Percentiles rank a stretch among this genome's conserved stretches.
Conservation (phyloP, 1,140 invertebrate species). For the Penaeus vannamei region DNA sequence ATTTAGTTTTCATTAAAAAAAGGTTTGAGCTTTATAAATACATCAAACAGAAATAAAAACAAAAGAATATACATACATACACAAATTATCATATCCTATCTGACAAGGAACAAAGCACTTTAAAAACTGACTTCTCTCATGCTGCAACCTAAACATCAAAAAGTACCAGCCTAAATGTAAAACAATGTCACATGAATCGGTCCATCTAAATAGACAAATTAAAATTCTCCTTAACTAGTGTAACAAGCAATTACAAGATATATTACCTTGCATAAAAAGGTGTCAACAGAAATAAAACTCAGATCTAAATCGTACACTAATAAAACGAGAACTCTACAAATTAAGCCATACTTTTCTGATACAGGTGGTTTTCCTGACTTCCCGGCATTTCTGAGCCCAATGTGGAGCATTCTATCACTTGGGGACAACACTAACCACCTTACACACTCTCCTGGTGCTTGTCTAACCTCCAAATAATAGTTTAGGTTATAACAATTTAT, state of each 20-base stretch:
- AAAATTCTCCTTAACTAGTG: constrained; percentile 52
- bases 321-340: constrained; percentile 17
- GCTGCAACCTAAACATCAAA: constrained; percentile 52
- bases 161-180: constrained; percentile 56
- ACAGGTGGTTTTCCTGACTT: constrained; percentile 54
- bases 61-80: too few relatives aligned
- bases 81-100: too few relatives aligned
- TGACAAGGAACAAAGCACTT: constrained; percentile 37
- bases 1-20: too few relatives aligned
- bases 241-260: constrained; percentile 57
- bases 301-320: constrained; percentile 57
- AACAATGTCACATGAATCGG: constrained; percentile 55
- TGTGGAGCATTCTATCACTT: background rate
- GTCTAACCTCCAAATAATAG: too few relatives aligned
- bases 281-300: constrained; percentile 53
- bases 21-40: too few relatives aligned
- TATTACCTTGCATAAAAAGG: constrained; percentile 38
- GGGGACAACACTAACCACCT: background rate
- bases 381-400: constrained; percentile 32
- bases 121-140: constrained; percentile 57
- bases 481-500: too few relatives aligned
- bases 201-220: constrained; percentile 54
- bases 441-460: too few relatives aligned
- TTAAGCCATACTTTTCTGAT: constrained; percentile 31
- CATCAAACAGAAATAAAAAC: too few relatives aligned